Conservation (phyloP, 1,140 invertebrate species). For the Brachionus asplanchnoidis region DNA sequence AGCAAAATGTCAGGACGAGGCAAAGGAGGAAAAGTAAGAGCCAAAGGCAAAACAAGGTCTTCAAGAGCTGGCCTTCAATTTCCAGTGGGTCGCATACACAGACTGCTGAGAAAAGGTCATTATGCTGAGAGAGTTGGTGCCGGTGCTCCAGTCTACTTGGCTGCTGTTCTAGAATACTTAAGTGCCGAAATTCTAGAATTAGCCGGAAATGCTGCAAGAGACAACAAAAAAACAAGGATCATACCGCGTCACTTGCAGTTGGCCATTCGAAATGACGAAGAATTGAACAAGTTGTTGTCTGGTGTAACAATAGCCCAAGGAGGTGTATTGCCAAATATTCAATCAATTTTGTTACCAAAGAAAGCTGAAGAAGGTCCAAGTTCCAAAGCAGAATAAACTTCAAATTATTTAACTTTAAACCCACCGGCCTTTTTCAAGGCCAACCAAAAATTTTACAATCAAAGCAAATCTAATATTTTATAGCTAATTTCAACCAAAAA, state of each 20-base stretch:
- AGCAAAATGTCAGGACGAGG: too few relatives aligned
- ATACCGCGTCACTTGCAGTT: constrained; percentile 45
- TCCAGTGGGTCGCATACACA: too few relatives aligned
- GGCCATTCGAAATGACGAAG: constrained; percentile 54
- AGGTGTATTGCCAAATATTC: too few relatives aligned
- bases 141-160: too few relatives aligned
- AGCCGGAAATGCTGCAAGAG: constrained; percentile 70
- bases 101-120: too few relatives aligned
- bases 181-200: constrained; percentile 60
- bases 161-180: too few relatives aligned
- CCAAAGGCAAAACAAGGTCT: constrained; percentile 62
- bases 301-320: too few relatives aligned
- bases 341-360: not conserved
- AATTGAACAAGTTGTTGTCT: too few relatives aligned
- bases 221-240: constrained; percentile 59
- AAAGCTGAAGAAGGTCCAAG: not conserved
- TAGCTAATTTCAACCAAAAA: too few relatives aligned
- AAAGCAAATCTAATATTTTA: too few relatives aligned
- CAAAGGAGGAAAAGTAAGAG: constrained; percentile 62
- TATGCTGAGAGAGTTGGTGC: too few relatives aligned
- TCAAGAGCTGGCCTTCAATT: constrained; percentile 60
- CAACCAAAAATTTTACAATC: too few relatives aligned
- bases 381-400: not conserved
- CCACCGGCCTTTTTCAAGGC: not conserved
- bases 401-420: not conserved